Evolutionary conservation across 2,113 vertebrate species (phyloP).

Genomic region (Malurus cyaneus): DNA sequence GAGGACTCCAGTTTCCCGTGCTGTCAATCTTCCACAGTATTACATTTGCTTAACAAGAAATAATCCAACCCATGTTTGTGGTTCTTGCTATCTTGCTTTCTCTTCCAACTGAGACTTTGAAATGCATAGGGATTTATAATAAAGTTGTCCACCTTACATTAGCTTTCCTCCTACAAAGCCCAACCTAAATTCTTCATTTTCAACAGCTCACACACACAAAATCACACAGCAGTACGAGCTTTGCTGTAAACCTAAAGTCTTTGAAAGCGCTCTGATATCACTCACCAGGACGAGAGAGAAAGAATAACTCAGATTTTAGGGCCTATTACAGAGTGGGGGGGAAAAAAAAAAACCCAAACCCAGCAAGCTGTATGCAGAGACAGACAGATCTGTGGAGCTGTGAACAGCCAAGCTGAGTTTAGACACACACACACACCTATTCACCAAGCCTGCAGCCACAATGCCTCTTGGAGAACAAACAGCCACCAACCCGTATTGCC

Average conservation of each 20-base stretch:
- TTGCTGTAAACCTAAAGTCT: neutral
- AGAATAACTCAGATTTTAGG: neutral
- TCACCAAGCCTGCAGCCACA: neutral
- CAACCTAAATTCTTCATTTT: neutral
- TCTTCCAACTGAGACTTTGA: constrained; percentile 36
- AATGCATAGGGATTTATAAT: neutral
- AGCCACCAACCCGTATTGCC: rapidly evolving
- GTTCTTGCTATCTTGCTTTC: constrained; percentile 48
- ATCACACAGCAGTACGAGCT: neutral
- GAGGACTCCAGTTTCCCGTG: constrained; percentile 55
- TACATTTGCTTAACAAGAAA: constrained; percentile 53
- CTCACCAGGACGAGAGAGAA: neutral
- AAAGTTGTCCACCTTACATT: constrained; percentile 10
- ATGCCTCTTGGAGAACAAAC: neutral
- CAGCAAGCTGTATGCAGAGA: neutral
- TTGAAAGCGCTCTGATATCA: neutral
- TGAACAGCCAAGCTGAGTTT: neutral
- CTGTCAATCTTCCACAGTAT: constrained; percentile 53
- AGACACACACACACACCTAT: neutral
- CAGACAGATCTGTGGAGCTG: neutral
- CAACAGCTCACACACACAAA: neutral
- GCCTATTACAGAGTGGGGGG: neutral
- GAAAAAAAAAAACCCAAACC: neutral
- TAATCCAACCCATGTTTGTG: constrained; percentile 38
- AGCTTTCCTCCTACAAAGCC: neutral